Evolutionary conservation across 2,888 invertebrate genomes (phyloP).

Genomic region (Hanleya hanleyi): DNA sequence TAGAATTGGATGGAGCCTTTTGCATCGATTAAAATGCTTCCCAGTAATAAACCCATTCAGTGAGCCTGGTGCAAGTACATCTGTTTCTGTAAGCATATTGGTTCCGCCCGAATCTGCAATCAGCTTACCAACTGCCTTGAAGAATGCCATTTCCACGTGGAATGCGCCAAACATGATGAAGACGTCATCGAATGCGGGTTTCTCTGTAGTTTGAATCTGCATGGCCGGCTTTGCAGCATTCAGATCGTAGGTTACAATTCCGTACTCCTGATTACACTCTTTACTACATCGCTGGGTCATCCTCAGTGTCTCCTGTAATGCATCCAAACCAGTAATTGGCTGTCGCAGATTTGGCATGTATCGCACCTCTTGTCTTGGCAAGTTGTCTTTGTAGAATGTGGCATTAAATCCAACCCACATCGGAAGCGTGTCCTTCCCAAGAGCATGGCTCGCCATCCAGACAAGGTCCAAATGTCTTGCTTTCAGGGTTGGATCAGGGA

Average conservation of each 20-base stretch:
- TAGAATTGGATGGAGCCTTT: slow-evolving; percentile 38
- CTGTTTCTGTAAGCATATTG: slow-evolving; percentile 37
- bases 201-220: slow-evolving; percentile 40
- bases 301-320: slow-evolving; percentile 30
- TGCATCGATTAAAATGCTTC: slow-evolving; percentile 40
- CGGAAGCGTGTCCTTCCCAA: slow-evolving; percentile 17
- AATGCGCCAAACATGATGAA: slow-evolving; percentile 42
- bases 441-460: slow-evolving; percentile 26
- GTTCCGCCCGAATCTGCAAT: slow-evolving; percentile 40
- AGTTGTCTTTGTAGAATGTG: slow-evolving; percentile 8
- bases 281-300: slow-evolving; percentile 31
- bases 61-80: slow-evolving; percentile 36
- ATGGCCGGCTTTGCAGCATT: slow-evolving; percentile 37
- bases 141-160: slow-evolving; percentile 39
- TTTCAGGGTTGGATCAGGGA: background rate
- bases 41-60: slow-evolving; percentile 34
- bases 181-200: slow-evolving; percentile 38
- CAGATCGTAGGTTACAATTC: slow-evolving; percentile 35
- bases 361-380: slow-evolving; percentile 31
- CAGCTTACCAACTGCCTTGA: slow-evolving; percentile 38
- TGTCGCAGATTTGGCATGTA: slow-evolving; percentile 36
- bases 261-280: slow-evolving; percentile 25
- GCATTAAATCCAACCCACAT: slow-evolving; percentile 41
- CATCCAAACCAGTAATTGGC: slow-evolving; percentile 35
- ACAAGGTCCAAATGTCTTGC: slow-evolving; percentile 7